A percentile compares a stretch with the other conserved stretches of the same genome.
phyloP scores from a whole-genome alignment of 2,888 invertebrate species.

The Erebia palarica region DNA sequence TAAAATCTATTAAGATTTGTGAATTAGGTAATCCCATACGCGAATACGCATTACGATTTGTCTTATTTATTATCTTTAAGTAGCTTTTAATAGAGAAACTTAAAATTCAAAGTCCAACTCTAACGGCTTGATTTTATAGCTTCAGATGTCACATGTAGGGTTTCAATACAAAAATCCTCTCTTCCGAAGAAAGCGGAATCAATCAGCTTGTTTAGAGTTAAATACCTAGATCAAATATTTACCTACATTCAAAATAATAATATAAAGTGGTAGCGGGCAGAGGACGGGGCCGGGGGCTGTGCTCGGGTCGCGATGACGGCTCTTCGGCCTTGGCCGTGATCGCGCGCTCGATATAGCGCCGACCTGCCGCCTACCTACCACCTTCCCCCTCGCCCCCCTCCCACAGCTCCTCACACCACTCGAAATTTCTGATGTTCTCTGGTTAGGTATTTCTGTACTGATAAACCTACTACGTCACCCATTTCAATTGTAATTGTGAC shows the following conservation, averaged over 20 bases:
- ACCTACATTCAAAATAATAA: conserved; percentile 32
- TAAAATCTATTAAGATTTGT: no score
- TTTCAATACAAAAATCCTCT: no score
- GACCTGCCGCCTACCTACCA: conserved; percentile 51
- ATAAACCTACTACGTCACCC: conserved; percentile 44
- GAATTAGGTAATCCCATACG: no score
- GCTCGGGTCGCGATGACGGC: conserved; percentile 63
- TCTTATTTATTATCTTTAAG: no score
- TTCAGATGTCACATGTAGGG: no score
- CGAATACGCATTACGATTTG: no score
- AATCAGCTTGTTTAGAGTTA: neutral
- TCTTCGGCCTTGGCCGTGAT: conserved; percentile 78
- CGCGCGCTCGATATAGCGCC: conserved; percentile 79
- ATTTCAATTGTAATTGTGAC: conserved; percentile 39
- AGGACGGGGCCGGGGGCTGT: conserved; percentile 35
- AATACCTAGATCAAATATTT: conserved; percentile 30
- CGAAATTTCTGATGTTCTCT: conserved; percentile 54
- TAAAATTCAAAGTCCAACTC: no score
- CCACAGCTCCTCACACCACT: conserved; percentile 50
- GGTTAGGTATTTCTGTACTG: conserved; percentile 52
- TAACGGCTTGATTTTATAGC: no score
- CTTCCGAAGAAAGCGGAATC: neutral
- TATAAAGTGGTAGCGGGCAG: conserved; percentile 31
- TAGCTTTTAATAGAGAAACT: no score
- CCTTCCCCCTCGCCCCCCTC: conserved; percentile 41